Percentiles rank a stretch among this genome's conserved stretches.
These are phyloP conservation scores for Notodonta dromedarius DNA, from an alignment of 2,888 invertebrate genomes.

Conservation along the genomic window DNA sequence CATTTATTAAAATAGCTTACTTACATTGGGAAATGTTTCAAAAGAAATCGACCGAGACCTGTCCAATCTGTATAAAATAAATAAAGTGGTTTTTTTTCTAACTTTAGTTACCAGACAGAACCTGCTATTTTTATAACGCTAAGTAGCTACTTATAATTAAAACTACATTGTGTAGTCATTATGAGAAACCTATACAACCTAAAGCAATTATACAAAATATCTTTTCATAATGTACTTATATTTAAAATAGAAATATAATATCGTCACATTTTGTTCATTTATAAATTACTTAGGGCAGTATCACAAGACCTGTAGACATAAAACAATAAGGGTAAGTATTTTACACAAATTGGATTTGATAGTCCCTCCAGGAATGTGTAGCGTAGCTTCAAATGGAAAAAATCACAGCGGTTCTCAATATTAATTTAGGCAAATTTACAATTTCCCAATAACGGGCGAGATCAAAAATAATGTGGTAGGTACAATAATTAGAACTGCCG, in stretches of 20 bases:
- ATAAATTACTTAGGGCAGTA: constrained; percentile 50
- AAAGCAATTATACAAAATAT: constrained; percentile 82
- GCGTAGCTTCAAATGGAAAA: constrained; percentile 19
- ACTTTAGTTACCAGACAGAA: constrained; percentile 68
- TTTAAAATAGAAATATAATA: constrained; percentile 71
- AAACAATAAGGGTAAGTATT: constrained; percentile 31
- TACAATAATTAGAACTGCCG: not conserved
- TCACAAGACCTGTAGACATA: constrained; percentile 42
- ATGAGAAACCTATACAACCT: constrained; percentile 76
- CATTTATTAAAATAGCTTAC: constrained; percentile 66
- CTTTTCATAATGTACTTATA: constrained; percentile 72
- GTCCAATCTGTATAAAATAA: constrained; percentile 72
- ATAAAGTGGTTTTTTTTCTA: constrained; percentile 65
- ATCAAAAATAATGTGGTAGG: constrained; percentile 15
- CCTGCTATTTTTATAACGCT: constrained; percentile 72
- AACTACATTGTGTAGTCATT: constrained; percentile 61
- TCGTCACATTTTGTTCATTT: constrained; percentile 74
- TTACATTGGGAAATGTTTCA: constrained; percentile 63
- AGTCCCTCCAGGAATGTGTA: constrained; percentile 57
- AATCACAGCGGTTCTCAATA: constrained; percentile 19
- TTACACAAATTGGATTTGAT: constrained; percentile 24
- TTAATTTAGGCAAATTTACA: constrained; percentile 18
- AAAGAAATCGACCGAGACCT: constrained; percentile 64
- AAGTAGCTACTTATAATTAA: constrained; percentile 58
- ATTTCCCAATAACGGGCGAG: constrained; percentile 29